Evolutionary conservation across 2,113 vertebrate species (phyloP).

Genomic region (Tychaedon coryphoeus): DNA sequence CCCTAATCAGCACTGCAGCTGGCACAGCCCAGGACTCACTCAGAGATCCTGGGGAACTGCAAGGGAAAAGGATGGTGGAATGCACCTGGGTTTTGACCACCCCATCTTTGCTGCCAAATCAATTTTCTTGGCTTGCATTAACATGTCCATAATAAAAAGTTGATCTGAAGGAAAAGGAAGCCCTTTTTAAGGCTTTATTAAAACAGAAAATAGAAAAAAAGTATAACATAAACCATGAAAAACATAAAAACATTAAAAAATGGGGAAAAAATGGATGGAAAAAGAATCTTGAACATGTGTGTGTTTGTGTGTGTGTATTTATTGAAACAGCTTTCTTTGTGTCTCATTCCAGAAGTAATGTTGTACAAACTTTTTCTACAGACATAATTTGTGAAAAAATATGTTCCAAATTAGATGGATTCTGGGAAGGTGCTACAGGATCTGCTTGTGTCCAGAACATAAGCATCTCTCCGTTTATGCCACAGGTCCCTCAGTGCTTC

Average conservation of each 20-base stretch:
- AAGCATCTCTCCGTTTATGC: neutral
- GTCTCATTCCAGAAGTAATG: neutral
- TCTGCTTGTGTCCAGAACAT: neutral
- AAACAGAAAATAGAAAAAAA: neutral
- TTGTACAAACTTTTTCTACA: neutral
- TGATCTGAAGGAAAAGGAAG: neutral
- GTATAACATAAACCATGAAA: neutral
- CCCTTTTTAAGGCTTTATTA: neutral
- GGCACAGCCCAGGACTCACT: neutral
- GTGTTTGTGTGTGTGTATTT: neutral
- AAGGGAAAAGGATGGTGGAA: fast-evolving
- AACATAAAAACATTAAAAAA: neutral
- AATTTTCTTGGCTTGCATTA: neutral
- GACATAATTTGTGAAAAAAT: neutral
- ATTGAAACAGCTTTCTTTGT: neutral
- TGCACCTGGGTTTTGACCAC: neutral
- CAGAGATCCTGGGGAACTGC: neutral
- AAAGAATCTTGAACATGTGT: neutral
- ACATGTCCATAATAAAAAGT: neutral
- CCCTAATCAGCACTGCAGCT: neutral
- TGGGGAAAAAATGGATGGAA: neutral
- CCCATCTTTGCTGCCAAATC: neutral
- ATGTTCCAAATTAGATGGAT: neutral
- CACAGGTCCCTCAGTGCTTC: neutral
- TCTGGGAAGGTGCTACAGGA: neutral